Evolutionary conservation across 2,797 vertebrate genomes (phyloP).

Genomic region (Pseudomugil tenellus): DNA sequence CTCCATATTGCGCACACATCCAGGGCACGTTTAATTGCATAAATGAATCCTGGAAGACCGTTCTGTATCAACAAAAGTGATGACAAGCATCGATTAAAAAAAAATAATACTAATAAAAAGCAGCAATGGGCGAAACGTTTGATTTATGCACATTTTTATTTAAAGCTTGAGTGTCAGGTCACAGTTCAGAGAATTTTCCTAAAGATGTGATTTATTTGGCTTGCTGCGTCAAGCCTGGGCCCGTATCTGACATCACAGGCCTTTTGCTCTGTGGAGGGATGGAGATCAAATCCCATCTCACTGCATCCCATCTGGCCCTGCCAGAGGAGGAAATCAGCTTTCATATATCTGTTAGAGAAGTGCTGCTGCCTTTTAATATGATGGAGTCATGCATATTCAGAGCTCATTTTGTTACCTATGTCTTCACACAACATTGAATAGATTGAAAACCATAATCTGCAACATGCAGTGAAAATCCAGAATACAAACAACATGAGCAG

Average conservation of each 20-base stretch:
- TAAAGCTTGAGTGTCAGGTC: neutral
- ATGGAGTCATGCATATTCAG: slow-evolving; percentile 58
- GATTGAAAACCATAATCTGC: slow-evolving; percentile 2
- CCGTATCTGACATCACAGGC: slow-evolving; percentile 53
- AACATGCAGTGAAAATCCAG: neutral
- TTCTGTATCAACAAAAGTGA: slow-evolving; percentile 54
- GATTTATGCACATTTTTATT: slow-evolving; percentile 15
- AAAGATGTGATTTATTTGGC: slow-evolving; percentile 32
- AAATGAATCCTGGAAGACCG: slow-evolving; percentile 55
- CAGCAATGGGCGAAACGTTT: slow-evolving; percentile 14
- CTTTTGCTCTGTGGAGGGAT: slow-evolving; percentile 42
- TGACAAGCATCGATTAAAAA: slow-evolving; percentile 30
- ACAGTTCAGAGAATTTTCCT: neutral
- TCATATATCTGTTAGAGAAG: slow-evolving; percentile 49
- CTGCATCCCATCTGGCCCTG: slow-evolving; percentile 61
- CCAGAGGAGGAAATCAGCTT: slow-evolving; percentile 58
- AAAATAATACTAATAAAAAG: neutral
- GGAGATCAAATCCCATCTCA: slow-evolving; percentile 52
- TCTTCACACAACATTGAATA: slow-evolving; percentile 5
- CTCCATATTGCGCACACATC: slow-evolving; percentile 53
- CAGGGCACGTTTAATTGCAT: slow-evolving; percentile 63
- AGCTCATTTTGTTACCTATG: slow-evolving; percentile 14
- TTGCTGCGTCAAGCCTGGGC: slow-evolving; percentile 71
- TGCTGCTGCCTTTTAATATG: slow-evolving; percentile 52
- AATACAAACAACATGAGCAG: neutral